Evolutionary conservation across 2,797 vertebrate species (phyloP), one percentile per base, ranked within the genome.

Genomic region (Sarcoramphus papa): DNA sequence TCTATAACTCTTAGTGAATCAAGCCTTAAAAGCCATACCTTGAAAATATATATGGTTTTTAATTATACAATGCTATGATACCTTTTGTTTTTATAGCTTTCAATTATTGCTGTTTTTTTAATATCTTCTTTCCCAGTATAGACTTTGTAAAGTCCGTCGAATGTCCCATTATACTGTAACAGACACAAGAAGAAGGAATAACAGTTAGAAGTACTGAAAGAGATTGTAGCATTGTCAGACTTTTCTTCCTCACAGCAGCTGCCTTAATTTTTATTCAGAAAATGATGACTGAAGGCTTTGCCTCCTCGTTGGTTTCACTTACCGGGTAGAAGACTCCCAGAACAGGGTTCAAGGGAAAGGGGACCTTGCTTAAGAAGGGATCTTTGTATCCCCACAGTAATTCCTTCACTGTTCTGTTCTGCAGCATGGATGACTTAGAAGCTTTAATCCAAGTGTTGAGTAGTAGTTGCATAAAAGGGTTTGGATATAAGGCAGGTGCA

Each of bases 321-420:
- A 99, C 99, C 43, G 98, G 98, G 79, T 90, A 87, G 97, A 99
- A 99, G 9, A 99, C 47, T 41, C 99, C 99, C 41, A 99, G 1
- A 2, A 6, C 64, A 1, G 0, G 11, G 6, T 91, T 48, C 73
- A 98, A 0, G 15, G 83, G 18, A 5, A 95, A 25, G 20, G 97
- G 94, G n/a, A 98, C 14, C 41, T 75, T 33, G 62, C 23, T 23
- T 83, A 98, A 75, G 90, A 99, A 94, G 17, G 99, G 98, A 94
- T 99, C 99, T 5, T 0, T 51, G 93, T 99, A 99, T 28, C 99
- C 99, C 99, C 99, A 99, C 53, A 99, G 94, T 16, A 99, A 4
- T 77, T 99, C 99, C 57, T 87, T 98, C 78, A 99, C 98, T 22
- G 98, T 98, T 88, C 99, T 99, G 2, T 9, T 96, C 94, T 99